Evolutionary conservation across 2,113 vertebrate species (phyloP).

Genomic region (Rhabdomys dilectus): DNA sequence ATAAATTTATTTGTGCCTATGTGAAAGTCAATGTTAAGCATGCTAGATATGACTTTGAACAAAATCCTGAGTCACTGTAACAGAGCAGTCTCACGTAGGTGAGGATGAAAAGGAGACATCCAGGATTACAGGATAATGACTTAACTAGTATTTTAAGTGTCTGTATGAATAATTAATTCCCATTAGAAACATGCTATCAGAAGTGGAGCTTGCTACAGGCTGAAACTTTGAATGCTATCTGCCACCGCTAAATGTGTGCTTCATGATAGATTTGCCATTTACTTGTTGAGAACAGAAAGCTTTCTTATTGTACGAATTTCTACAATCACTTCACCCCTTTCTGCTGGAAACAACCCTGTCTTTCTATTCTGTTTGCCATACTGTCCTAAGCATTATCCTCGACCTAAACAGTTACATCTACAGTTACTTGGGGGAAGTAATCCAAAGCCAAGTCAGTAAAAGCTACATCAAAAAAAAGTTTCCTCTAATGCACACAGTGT

Average conservation of each 20-base stretch:
- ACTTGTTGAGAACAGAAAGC: not conserved
- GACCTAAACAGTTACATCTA: not conserved
- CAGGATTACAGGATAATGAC: not conserved
- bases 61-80: not conserved
- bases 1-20: not conserved
- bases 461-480: not conserved
- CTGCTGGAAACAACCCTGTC: not conserved
- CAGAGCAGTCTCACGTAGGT: not conserved
- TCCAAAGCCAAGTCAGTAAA: not conserved
- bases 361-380: not conserved
- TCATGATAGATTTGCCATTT: not conserved
- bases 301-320: not conserved
- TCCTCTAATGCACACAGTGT: not conserved
- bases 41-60: not conserved
- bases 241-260: not conserved
- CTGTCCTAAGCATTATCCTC: not conserved
- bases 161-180: not conserved
- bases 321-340: not conserved
- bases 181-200: not conserved
- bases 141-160: not conserved
- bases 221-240: not conserved
- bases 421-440: not conserved
- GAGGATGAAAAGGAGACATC: not conserved
- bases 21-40: not conserved
- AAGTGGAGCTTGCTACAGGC: fast-evolving